Base-by-base conservation (phyloP, 1,140 invertebrate species). In the Philopotamus ludificatus region DNA sequence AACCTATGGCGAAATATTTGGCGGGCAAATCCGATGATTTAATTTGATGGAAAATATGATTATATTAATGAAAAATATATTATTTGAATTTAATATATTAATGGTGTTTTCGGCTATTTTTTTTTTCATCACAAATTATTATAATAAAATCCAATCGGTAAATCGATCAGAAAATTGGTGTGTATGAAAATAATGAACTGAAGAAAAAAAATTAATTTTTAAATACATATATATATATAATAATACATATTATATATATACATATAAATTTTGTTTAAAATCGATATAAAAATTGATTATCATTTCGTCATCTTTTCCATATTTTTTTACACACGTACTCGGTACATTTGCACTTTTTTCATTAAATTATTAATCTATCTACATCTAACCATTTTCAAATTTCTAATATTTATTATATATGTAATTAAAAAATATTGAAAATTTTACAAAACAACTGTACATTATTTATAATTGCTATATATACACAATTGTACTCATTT, bases 321-420 rank as follows among this genome's bases (percentile, higher is more conserved):
- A 25, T 47, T 20, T 7, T 60, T 60, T 26, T 60, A 47, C 20
- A 49, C 57, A 45, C 57, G 57, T 60, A 60, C 57, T 60, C 57
- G 57, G 57, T 60, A 60, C 57, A 47, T 60, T 60, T 60, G 57
- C 57, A 60, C 57, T 60, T 60, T 60, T n/a, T n/a, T n/a, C n/a
- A n/a, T n/a, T 15, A 26, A 47, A 39, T 47, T 60, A 60, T 60
- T 60, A 22, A 10, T 26, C 57, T 60, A 60, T 60, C 57, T 60
- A 60, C 15, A 3, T 22, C 57, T 60, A 60, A 60, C 16, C 22
- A n/a, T 47, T 16, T n/a, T n/a, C n/a, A n/a, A n/a, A n/a, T 45
- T 54, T 54, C 51, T 25, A 15, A 15, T 15, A 9, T 18, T 54
- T 44, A 16, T 42, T 15, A 20, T 28, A 55, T 10, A 47, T 21